Evolutionary conservation across 2,113 vertebrate species (phyloP).

Genomic region (Sterrhoptilus dennistouni): DNA sequence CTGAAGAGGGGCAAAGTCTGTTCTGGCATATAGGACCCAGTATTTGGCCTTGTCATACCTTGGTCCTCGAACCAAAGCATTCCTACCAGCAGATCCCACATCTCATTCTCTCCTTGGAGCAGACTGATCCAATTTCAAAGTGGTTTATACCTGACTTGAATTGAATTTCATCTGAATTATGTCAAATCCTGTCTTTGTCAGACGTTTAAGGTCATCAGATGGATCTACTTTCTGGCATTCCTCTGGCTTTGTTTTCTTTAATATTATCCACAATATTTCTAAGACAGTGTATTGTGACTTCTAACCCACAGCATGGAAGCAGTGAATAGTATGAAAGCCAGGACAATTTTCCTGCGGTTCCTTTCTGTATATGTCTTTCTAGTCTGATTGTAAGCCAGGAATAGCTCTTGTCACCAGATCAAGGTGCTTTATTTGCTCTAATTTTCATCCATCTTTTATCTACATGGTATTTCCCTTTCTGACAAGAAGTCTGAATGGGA

Average conservation of each 20-base stretch:
- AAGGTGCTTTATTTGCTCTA: not conserved
- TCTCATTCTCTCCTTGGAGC: not conserved
- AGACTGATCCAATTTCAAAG: not conserved
- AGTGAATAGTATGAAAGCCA: not conserved
- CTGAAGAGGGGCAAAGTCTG: not conserved
- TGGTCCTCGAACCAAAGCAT: fast-evolving
- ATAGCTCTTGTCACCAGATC: not conserved
- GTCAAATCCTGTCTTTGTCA: not conserved
- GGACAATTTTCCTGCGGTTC: not conserved
- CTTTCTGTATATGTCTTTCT: not conserved
- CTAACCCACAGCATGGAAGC: not conserved
- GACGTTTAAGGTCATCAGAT: not conserved
- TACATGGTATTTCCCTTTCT: not conserved
- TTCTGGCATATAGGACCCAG: not conserved
- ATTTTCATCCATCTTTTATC: not conserved
- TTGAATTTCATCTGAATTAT: not conserved
- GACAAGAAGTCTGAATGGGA: not conserved
- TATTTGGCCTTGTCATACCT: not conserved
- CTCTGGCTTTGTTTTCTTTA: not conserved
- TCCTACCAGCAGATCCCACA: not conserved
- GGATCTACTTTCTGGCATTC: not conserved
- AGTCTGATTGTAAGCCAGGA: not conserved
- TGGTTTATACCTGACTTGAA: not conserved
- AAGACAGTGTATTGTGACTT: not conserved
- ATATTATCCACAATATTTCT: not conserved